phyloP scores from a whole-genome alignment of 2,797 vertebrate species.

The Tenualosa thibaudeaui region DNA sequence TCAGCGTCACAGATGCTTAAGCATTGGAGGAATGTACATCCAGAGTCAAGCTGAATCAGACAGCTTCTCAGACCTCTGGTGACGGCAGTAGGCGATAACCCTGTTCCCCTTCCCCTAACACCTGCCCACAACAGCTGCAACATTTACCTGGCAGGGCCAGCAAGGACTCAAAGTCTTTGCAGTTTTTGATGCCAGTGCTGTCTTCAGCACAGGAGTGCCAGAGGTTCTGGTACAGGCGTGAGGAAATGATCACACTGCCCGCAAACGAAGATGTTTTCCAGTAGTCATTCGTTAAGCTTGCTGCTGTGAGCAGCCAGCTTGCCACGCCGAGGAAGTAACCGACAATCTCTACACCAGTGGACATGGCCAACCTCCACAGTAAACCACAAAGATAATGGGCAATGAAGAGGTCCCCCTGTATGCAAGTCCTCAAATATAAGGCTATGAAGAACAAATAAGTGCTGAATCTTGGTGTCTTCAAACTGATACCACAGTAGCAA shows the following conservation, averaged over 20 bases:
- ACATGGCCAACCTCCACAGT: slow-evolving; percentile 40
- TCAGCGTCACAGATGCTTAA: too few species aligned
- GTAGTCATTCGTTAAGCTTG: slow-evolving; percentile 61
- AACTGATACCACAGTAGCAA: background rate
- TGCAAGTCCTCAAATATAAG: background rate
- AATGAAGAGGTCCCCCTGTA: background rate
- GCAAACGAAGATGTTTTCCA: slow-evolving; percentile 66
- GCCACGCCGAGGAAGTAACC: slow-evolving; percentile 67
- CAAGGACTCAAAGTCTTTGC: slow-evolving; percentile 67
- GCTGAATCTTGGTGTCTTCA: background rate
- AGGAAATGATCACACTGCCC: slow-evolving; percentile 66
- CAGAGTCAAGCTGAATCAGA: background rate
- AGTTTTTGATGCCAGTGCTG: slow-evolving; percentile 72
- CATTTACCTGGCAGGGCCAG: slow-evolving; percentile 67
- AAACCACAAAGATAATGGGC: background rate
- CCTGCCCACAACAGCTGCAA: background rate
- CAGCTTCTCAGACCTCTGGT: background rate
- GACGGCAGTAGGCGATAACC: background rate
- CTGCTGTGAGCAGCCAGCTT: slow-evolving; percentile 63
- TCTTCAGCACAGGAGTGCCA: slow-evolving; percentile 72
- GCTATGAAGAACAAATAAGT: background rate
- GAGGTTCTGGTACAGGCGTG: slow-evolving; percentile 68
- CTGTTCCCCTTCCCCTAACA: background rate
- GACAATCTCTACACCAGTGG: slow-evolving; percentile 60
- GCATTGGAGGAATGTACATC: too few species aligned